Base-by-base conservation (phyloP, 2,888 invertebrate genomes). In the Theodoxus fluviatilis region DNA sequence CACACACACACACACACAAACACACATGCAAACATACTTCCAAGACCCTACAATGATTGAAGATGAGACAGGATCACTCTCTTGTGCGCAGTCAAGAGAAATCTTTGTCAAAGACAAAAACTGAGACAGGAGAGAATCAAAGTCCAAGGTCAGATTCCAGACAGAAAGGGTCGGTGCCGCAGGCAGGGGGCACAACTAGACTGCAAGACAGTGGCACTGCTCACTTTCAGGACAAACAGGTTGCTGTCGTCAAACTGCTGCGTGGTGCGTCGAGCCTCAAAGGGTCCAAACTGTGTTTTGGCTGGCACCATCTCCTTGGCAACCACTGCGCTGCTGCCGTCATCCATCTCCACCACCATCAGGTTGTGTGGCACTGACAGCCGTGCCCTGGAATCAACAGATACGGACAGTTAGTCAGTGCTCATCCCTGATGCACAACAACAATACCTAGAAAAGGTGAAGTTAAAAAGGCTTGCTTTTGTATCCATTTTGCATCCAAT, bases 201-300 rank as follows among this genome's bases (percentile, higher is more conserved):
- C n/a, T n/a, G n/a, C n/a, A n/a, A n/a, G 25, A 18, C 59, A 38
- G 18, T 38, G 2, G 25, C 15, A 9, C 2, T 40, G 68, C 52
- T 35, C 74, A 88, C 88, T 85, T 87, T 88, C 2, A 89, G 75
- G 0, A 85, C 82, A 77, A 88, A 88, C 12, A 80, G 72, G 52
- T 84, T 82, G 22, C 78, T 78, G 43, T 81, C 78, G 70, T 83
- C 82, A 52, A 85, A 81, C 31, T 82, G 78, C 68, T 82, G 80
- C n/a, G 81, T 79, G 3, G 83, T 83, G 67, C 82, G 81, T 69
- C 83, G 85, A 22, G 89, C 89, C 76, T 88, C 84, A 71, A 87
- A 84, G 2, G 89, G 88, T 9, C 89, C 91, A 83, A 91, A 90
- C 76, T 89, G 88, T 1, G 90, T 90, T 67, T 90, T 90, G 73